Conservation (phyloP, 2,113 vertebrate species). For the Rousettus leschenaultii region DNA sequence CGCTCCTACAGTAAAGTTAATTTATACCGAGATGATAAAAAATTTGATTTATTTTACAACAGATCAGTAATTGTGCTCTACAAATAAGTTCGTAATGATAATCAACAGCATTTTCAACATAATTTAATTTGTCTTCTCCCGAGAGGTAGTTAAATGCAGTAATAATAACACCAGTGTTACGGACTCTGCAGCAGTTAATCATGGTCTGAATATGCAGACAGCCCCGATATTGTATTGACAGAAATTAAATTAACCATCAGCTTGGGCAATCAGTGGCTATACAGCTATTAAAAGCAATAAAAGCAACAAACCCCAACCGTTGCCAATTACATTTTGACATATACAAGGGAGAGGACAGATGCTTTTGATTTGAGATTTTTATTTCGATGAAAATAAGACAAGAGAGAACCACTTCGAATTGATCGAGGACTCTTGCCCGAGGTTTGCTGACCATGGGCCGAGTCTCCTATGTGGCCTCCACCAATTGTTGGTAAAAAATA, state of each 20-base stretch:
- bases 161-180: conserved; percentile 89
- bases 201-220: conserved; percentile 90
- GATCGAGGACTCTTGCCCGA: fast-evolving
- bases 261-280: conserved; percentile 89
- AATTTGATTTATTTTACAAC: conserved; percentile 94
- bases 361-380: conserved; percentile 81
- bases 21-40: conserved; percentile 91
- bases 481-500: neutral
- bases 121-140: conserved; percentile 94
- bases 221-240: conserved; percentile 93
- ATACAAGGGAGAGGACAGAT: conserved; percentile 86
- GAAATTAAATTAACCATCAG: conserved; percentile 93
- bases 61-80: conserved; percentile 93
- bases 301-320: conserved; percentile 86
- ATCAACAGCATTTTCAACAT: conserved; percentile 93
- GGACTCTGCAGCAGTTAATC: conserved; percentile 90
- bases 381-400: conserved; percentile 69
- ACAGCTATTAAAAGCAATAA: conserved; percentile 92
- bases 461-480: fast-evolving
- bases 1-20: conserved; percentile 84
- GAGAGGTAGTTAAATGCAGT: conserved; percentile 92
- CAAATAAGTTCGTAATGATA: conserved; percentile 92
- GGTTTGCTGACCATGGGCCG: fast-evolving
- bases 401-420: neutral
- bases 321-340: conserved; percentile 88